Evolutionary conservation across 37 sponge, comb jelly and placozoan species (phyloP), one percentile per base, ranked within the genome.

Genomic region (Hexactinellida sp.): DNA sequence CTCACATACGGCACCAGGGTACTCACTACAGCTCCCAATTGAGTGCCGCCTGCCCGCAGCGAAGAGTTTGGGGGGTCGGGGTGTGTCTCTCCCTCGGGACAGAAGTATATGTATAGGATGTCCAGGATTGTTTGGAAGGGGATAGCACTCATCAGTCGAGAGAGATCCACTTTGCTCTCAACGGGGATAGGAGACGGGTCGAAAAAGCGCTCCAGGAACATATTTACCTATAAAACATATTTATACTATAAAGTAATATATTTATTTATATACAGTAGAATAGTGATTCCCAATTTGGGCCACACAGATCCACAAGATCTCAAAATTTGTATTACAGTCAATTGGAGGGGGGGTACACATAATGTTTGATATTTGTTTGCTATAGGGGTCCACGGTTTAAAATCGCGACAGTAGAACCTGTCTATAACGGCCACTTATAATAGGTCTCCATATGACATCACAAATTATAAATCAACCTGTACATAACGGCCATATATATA

Each of bases 21-120:
- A n/a, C 76, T 63, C 25, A 63, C 76, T n/a, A 63, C 76, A n/a
- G 76, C 76, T 28, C 76, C 76, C 34, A 63, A 63, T 63, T 63
- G 76, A 32, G 76, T 63, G 30, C 76, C 76, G 25, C 76, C 76
- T 63, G 76, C 76, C 21, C 76, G 25, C 3, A 63, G 76, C 5
- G 76, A 63, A 23, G 76, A 28, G 76, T 63, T 63, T 3, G 76
- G 76, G 5, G 76, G 25, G 34, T 63, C 76, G 13, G 76, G 76
- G 30, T 63, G 76, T 10, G 76, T 25, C 34, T 63, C 76, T 63
- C 76, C 76, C 34, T 63, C 76, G 21, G 76, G 76, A 63, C 76
- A 63, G 76, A 63, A 63, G 34, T 63, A 63, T 63, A 63, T 63
- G 76, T 63, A 63, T 10, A 63, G 34, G 34, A 63, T 63, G 76